Evolutionary conservation across 2,113 vertebrate genomes (phyloP).

Genomic region (Ammodytes marinus): DNA sequence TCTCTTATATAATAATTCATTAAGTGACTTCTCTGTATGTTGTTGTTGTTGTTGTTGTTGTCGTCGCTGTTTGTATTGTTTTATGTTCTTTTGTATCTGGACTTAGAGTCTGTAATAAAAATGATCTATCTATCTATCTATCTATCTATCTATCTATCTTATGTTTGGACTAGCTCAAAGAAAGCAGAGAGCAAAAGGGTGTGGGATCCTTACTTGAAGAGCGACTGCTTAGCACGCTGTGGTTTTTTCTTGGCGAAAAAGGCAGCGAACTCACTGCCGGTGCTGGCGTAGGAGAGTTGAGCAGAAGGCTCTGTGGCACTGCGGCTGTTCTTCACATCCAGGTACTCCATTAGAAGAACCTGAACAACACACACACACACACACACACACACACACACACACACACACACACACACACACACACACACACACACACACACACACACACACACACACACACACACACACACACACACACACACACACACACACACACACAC

Average conservation of each 20-base stretch:
- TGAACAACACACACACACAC: constrained; percentile 52
- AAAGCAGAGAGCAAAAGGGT: not conserved
- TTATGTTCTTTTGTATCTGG: too few relatives aligned
- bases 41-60: too few relatives aligned
- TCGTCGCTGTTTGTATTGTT: too few relatives aligned
- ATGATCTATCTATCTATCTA: too few relatives aligned
- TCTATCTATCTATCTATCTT: too few relatives aligned
- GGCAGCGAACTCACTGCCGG: constrained; percentile 94
- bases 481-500: too few relatives aligned
- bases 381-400: too few relatives aligned
- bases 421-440: too few relatives aligned
- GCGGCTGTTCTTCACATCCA: constrained; percentile 98
- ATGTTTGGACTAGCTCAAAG: not conserved
- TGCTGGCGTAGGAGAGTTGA: constrained; percentile 95
- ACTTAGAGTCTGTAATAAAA: too few relatives aligned
- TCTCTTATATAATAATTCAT: not conserved
- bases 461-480: too few relatives aligned
- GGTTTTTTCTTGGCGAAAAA: constrained; percentile 98
- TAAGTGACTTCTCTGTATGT: not conserved
- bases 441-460: too few relatives aligned
- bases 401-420: too few relatives aligned
- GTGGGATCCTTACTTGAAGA: constrained; percentile 92
- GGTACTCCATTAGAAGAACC: constrained; percentile 97
- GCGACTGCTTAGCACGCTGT: constrained; percentile 92
- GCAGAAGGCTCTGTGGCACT: constrained; percentile 92